Conservation (phyloP, 92 coral and sea anemone species). For the Phymanthus crucifer region DNA sequence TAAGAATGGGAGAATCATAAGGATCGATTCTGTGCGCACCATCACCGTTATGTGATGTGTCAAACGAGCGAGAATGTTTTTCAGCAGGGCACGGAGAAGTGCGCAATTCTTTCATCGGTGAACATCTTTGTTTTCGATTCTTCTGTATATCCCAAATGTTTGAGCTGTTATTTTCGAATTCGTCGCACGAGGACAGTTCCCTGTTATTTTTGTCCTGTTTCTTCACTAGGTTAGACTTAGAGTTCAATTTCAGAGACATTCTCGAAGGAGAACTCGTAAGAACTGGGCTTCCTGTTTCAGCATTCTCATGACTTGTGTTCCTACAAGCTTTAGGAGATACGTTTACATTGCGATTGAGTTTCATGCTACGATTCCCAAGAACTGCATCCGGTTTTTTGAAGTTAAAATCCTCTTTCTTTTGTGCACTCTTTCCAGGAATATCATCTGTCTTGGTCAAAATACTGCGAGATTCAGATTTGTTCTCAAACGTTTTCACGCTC, state of each 20-base stretch:
- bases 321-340: not conserved
- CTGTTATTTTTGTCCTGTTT: not conserved
- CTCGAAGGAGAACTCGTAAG: not conserved
- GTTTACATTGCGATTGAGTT: not conserved
- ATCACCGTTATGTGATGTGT: not conserved
- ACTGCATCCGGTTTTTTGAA: slow-evolving; percentile 21
- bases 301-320: not conserved
- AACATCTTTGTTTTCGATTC: not conserved
- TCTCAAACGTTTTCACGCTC: not conserved
- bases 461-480: slow-evolving; percentile 6
- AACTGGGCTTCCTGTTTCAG: not conserved
- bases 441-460: too few species aligned
- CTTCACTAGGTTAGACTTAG: not conserved
- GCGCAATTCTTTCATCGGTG: not conserved
- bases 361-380: slow-evolving; percentile 2
- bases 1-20: not conserved
- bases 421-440: not conserved
- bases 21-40: not conserved
- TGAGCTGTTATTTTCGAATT: not conserved
- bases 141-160: not conserved
- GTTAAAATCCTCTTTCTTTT: slow-evolving; percentile 1
- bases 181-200: not conserved
- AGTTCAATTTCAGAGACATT: not conserved
- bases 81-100: not conserved
- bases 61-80: not conserved